Base-by-base conservation (phyloP, 2,797 vertebrate species). In the Corythornis leucogaster region DNA sequence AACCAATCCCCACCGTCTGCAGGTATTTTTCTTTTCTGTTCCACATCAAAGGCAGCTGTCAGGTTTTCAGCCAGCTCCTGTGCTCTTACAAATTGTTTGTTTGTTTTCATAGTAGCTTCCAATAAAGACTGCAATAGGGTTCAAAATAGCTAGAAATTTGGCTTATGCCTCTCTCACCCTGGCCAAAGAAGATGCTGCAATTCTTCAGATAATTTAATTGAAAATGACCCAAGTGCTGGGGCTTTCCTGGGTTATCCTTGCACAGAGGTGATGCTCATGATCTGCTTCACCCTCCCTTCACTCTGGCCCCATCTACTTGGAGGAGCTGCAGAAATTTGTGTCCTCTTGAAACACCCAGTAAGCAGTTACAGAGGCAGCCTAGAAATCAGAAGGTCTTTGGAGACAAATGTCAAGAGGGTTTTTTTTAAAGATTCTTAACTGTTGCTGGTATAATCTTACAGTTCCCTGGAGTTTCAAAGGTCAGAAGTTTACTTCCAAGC, bases 241-340 rank as follows among this genome's bases (percentile, higher is more conserved):
- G 30, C 26, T 74, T 59, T 45, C 51, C 25, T 30, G 50, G 30
- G n/a, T 55, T 46, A 59, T 17, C 22, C 11, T 12, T 25, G 43
- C 31, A 26, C 6, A 1, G 15, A 21, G 19, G 21, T 1, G 12
- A 48, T 66, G 69, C 53, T 66, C 3, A 1, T 25, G 55, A 45
- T 77, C 13, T 64, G 21, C 40, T 22, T 85, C 62, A 12, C 35
- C 20, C 21, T 62, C 31, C 62, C 51, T 15, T 59, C 0, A 0
- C 63, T 59, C 17, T 16, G 9, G 42, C n/a, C 17, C 20, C 0
- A 0, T 35, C 48, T 57, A 3, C 30, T 75, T 2, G 0, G 7
- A n/a, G 38, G 30, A 59, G 59, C 67, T 61, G 33, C 33, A 55
- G 43, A 64, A 67, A 16, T 21, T 12, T 30, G 11, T 18, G 13